phyloP scores from a whole-genome alignment of 2,888 invertebrate genomes.

The Parnassius mnemosyne region DNA sequence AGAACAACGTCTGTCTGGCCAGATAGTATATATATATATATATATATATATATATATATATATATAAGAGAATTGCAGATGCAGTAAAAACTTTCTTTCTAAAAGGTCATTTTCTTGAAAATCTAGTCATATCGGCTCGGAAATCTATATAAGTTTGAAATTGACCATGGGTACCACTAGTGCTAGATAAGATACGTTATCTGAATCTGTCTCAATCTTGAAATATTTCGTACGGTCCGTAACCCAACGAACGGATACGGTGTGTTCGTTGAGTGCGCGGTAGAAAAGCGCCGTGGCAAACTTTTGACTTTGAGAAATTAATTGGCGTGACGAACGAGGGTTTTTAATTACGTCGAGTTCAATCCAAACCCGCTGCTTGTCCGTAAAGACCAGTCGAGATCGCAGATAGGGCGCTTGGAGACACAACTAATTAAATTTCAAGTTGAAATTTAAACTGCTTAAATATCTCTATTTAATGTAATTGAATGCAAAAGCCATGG shows the following conservation, averaged over 20 bases:
- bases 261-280: conserved; percentile 32
- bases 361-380: conserved; percentile 41
- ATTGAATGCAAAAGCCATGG: conserved; percentile 6
- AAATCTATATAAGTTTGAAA: too few relatives aligned
- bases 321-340: conserved; percentile 71
- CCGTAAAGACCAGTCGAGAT: conserved; percentile 32
- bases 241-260: conserved; percentile 22
- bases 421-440: conserved; percentile 35
- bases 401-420: conserved; percentile 31
- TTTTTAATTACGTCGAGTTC: conserved; percentile 62
- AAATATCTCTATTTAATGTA: conserved; percentile 28
- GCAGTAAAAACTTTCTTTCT: too few relatives aligned
- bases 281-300: conserved; percentile 44
- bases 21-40: conserved; percentile 3
- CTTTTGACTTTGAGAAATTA: conserved; percentile 76
- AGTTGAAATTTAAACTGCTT: conserved; percentile 28
- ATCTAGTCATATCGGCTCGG: too few relatives aligned
- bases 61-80: too few relatives aligned
- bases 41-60: background rate
- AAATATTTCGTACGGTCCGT: conserved; percentile 12
- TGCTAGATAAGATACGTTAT: conserved; percentile 3
- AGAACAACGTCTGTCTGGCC: too few relatives aligned
- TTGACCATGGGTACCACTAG: background rate
- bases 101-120: too few relatives aligned
- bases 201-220: conserved; percentile 3